Conservation (phyloP, 2,797 vertebrate genomes). For the Clarias platycephalus region DNA sequence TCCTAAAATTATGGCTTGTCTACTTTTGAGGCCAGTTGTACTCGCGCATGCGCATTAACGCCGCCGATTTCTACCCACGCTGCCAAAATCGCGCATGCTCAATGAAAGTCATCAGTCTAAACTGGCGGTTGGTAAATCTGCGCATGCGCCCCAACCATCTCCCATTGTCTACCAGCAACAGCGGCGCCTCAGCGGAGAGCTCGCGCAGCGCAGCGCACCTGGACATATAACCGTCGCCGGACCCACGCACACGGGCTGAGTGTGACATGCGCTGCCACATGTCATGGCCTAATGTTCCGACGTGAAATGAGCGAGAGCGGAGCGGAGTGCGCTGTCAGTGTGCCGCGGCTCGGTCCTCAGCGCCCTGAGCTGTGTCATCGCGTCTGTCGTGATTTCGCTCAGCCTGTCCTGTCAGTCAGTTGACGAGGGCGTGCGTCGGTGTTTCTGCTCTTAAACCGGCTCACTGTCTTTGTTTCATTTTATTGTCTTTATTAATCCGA, state of each 20-base stretch:
- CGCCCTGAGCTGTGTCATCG: slow-evolving; percentile 43
- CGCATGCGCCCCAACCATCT: slow-evolving; percentile 73
- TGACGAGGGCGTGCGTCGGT: slow-evolving; percentile 29
- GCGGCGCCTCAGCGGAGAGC: slow-evolving; percentile 19
- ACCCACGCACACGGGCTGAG: not conserved
- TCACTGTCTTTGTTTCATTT: slow-evolving; percentile 23
- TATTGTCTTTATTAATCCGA: slow-evolving; percentile 35
- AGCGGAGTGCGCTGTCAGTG: slow-evolving; percentile 13
- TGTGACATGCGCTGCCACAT: slow-evolving; percentile 49
- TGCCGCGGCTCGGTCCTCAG: slow-evolving; percentile 50
- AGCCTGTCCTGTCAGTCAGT: slow-evolving; percentile 43
- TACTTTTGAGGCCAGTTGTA: not conserved
- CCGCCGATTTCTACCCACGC: slow-evolving; percentile 43
- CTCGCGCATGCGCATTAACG: not conserved
- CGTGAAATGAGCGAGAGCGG: slow-evolving; percentile 34
- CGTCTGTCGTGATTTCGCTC: slow-evolving; percentile 56
- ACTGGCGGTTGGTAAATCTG: slow-evolving; percentile 54
- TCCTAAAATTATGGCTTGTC: not conserved
- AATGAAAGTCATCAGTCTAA: slow-evolving; percentile 63
- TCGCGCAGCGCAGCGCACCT: slow-evolving; percentile 28
- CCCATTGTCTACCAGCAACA: slow-evolving; percentile 72
- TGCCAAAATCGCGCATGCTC: slow-evolving; percentile 72
- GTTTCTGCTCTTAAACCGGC: slow-evolving; percentile 44
- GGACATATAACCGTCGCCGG: not conserved
- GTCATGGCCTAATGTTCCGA: slow-evolving; percentile 68